Conservation (phyloP, 2,113 vertebrate species). For the Podilymbus podiceps region DNA sequence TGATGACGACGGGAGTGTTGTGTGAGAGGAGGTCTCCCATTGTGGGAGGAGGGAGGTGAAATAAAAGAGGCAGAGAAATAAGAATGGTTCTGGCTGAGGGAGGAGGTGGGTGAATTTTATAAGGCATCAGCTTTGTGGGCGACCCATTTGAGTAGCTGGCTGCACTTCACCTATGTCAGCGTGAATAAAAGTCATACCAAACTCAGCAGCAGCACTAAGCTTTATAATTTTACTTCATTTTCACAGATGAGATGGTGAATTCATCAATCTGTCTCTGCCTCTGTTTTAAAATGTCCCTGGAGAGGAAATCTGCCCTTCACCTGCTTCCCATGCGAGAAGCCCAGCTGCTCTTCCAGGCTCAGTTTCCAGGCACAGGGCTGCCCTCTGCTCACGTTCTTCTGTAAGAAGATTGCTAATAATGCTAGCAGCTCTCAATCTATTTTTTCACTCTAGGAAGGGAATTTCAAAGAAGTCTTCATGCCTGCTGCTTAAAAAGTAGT, state of each 20-base stretch:
- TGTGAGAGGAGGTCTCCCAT: background rate
- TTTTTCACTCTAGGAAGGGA: background rate
- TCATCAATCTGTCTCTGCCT: background rate
- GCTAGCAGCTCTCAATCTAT: background rate
- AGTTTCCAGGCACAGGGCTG: background rate
- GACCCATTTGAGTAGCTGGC: background rate
- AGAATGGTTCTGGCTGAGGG: background rate
- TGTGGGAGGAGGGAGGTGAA: background rate
- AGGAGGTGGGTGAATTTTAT: background rate
- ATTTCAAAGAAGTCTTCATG: background rate
- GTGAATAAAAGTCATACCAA: background rate
- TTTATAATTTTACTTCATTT: background rate
- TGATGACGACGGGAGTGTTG: accelerated
- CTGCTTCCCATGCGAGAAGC: background rate
- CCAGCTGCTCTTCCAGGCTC: constrained; percentile 20
- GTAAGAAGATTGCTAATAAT: background rate
- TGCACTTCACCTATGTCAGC: background rate
- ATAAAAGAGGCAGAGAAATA: background rate
- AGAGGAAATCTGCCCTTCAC: background rate
- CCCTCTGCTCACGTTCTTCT: background rate
- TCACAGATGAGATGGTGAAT: background rate
- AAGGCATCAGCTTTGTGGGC: accelerated
- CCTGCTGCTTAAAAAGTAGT: background rate
- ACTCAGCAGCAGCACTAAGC: background rate
- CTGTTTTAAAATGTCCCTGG: background rate